Conservation (phyloP, 2,113 vertebrate genomes). For the Cryptotis parvus region DNA sequence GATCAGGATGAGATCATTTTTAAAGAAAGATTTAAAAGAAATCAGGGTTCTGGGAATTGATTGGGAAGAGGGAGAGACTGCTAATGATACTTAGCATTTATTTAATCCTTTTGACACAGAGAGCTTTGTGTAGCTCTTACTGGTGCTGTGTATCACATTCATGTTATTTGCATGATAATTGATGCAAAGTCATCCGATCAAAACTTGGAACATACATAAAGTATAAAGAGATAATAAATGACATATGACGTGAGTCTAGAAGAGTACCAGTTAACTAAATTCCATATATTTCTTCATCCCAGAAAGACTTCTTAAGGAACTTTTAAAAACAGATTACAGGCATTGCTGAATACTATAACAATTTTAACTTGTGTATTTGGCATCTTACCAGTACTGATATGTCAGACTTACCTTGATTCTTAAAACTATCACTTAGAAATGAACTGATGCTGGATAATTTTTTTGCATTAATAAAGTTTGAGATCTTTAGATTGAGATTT, state of each 20-base stretch:
- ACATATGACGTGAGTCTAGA: neutral
- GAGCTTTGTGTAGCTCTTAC: neutral
- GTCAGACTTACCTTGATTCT: neutral
- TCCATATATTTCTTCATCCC: neutral
- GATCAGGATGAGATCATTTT: constrained; percentile 87
- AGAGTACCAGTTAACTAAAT: neutral
- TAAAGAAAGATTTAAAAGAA: constrained; percentile 75
- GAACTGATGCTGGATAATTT: neutral
- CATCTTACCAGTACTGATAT: neutral
- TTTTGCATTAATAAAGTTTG: neutral
- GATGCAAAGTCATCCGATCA: neutral
- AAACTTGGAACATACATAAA: neutral
- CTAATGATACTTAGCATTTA: constrained; percentile 53
- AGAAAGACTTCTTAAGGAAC: neutral
- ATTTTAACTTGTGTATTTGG: neutral
- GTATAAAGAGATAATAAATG: neutral
- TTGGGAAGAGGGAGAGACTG: constrained; percentile 7
- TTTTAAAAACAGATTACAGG: neutral
- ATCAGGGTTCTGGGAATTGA: constrained; percentile 76
- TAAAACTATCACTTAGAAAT: neutral
- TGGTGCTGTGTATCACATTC: neutral
- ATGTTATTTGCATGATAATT: constrained; percentile 9
- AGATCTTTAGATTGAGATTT: neutral
- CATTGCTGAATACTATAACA: neutral
- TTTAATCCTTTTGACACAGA: constrained; percentile 50